A percentile compares a stretch with the other conserved stretches of the same genome.
These are phyloP conservation scores for Zygaena filipendulae DNA, from an alignment of 2,888 invertebrate genomes.

Conservation along the genomic window DNA sequence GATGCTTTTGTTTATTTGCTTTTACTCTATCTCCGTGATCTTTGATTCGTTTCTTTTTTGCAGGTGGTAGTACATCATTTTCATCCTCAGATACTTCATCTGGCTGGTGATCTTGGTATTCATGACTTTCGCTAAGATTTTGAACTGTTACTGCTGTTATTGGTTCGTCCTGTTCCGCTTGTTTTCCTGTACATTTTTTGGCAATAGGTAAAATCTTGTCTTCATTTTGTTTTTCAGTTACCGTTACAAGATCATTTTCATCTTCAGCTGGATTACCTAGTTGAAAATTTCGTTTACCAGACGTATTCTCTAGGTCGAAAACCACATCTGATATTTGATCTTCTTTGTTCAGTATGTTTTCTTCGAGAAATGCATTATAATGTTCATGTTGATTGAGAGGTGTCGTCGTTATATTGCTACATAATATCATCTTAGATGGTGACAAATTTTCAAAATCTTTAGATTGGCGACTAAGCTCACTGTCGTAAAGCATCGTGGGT, in stretches of 20 bases:
- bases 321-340: too few relatives aligned
- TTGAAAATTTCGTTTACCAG: not conserved
- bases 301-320: too few relatives aligned
- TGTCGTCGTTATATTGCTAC: too few relatives aligned
- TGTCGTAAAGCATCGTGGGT: constrained; percentile 1
- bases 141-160: constrained; percentile 1
- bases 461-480: too few relatives aligned
- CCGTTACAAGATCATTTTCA: not conserved
- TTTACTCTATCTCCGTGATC: too few relatives aligned
- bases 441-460: too few relatives aligned
- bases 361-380: constrained; percentile 1
- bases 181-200: constrained; percentile 1
- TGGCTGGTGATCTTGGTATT: not conserved
- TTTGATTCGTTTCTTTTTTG: too few relatives aligned
- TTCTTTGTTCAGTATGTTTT: not conserved
- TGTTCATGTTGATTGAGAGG: too few relatives aligned
- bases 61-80: not conserved
- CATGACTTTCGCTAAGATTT: not conserved
- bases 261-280: not conserved
- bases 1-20: too few relatives aligned
- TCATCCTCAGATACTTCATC: constrained; percentile 1
- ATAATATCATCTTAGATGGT: too few relatives aligned
- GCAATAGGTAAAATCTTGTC: not conserved
- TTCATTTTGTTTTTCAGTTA: constrained; percentile 1
- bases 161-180: constrained; percentile 1